These are phyloP conservation scores for Nyctibius grandis DNA, from an alignment of 2,797 vertebrate species.

Conservation along the genomic window DNA sequence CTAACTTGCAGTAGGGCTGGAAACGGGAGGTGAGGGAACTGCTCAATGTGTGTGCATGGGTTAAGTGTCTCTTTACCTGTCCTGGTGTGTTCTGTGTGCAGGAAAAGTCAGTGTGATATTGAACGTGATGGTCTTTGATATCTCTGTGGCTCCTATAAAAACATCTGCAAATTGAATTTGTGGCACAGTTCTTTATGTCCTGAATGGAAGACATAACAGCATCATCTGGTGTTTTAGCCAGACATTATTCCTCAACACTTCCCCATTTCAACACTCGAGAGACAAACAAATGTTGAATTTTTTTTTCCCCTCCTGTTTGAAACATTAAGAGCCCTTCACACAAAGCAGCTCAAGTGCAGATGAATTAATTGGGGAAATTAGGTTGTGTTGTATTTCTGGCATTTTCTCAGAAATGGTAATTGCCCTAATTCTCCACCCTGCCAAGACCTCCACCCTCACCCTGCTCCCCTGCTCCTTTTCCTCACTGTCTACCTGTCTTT, in stretches of 20 bases:
- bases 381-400: constrained; percentile 46
- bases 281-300: constrained; percentile 12
- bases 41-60: not conserved
- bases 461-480: not conserved
- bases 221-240: constrained; percentile 6
- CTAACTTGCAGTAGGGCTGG: not conserved
- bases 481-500: constrained; percentile 20
- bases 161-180: not conserved
- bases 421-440: constrained; percentile 37
- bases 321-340: constrained; percentile 37
- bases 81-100: not conserved
- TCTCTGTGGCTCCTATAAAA: not conserved
- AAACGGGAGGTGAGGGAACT: not conserved
- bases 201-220: constrained; percentile 12
- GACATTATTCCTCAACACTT: not conserved
- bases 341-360: constrained; percentile 39
- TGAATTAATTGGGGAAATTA: constrained; percentile 70
- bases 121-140: not conserved
- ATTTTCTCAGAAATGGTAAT: constrained; percentile 50
- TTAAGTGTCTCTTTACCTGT: constrained; percentile 20
- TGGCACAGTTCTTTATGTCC: not conserved
- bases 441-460: constrained; percentile 3
- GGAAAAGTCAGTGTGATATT: constrained; percentile 26
- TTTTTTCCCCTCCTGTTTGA: not conserved
- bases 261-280: not conserved